Percentiles rank a stretch among this genome's conserved stretches.
Evolutionary conservation across 2,888 invertebrate genomes (phyloP).

Genomic region (Sesia bembeciformis): DNA sequence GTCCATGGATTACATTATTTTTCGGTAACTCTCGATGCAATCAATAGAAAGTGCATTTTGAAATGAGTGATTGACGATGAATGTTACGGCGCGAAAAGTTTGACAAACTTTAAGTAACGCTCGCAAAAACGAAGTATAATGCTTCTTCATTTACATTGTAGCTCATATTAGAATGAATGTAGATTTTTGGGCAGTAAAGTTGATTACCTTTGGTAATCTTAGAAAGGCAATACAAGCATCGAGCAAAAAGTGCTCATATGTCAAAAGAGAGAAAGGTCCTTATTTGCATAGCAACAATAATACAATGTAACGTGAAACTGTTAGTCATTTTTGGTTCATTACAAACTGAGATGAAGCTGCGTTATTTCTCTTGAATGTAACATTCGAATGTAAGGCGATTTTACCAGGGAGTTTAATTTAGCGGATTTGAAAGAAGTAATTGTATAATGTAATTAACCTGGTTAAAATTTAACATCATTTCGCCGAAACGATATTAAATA

Average conservation of each 20-base stretch:
- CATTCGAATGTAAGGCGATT: no score
- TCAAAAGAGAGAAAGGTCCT: slow-evolving; percentile 11
- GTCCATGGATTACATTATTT: slow-evolving; percentile 17
- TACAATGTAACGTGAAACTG: slow-evolving; percentile 6
- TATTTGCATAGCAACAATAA: slow-evolving; percentile 12
- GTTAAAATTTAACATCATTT: no score
- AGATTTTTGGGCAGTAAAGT: background rate
- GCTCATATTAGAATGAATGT: background rate
- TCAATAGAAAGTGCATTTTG: slow-evolving; percentile 28
- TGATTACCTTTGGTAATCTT: slow-evolving; percentile 1
- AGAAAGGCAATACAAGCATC: slow-evolving; percentile 14
- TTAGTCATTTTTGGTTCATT: slow-evolving; percentile 10
- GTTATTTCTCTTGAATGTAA: no score
- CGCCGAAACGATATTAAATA: no score
- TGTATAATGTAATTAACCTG: no score
- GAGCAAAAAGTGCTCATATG: slow-evolving; percentile 11
- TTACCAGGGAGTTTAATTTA: no score
- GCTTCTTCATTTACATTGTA: background rate
- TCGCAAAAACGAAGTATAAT: background rate
- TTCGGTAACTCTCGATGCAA: slow-evolving; percentile 24
- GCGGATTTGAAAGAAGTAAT: no score
- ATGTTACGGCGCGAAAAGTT: background rate
- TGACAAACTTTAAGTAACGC: background rate
- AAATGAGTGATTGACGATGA: slow-evolving; percentile 16
- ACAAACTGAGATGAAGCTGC: background rate